Conservation (phyloP, 2,113 vertebrate species). For the Tyrannus savana region DNA sequence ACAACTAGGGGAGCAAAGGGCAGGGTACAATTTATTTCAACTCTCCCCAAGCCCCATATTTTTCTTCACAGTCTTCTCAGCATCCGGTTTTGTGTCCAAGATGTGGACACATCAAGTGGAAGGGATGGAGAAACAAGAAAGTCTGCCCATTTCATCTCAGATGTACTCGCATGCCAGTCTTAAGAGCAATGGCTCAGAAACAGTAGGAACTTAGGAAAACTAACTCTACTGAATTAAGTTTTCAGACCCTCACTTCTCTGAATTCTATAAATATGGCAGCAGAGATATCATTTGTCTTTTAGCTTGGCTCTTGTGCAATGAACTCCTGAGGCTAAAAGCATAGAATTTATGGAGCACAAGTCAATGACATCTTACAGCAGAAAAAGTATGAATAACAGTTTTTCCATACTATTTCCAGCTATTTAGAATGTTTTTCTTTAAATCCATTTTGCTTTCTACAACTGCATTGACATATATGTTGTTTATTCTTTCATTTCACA, state of each 20-base stretch:
- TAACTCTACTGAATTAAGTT: not conserved
- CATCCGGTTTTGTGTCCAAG: not conserved
- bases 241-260: not conserved
- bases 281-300: not conserved
- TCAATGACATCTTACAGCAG: not conserved
- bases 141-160: not conserved
- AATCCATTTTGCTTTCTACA: not conserved
- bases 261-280: not conserved
- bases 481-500: not conserved
- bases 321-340: not conserved
- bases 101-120: not conserved
- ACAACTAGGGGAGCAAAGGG: not conserved
- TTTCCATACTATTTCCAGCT: not conserved
- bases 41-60: not conserved
- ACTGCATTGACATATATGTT: not conserved
- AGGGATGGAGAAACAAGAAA: not conserved
- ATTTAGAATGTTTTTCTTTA: not conserved
- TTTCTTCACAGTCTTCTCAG: not conserved
- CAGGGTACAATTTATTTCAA: not conserved
- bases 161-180: rapidly evolving
- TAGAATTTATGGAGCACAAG: not conserved
- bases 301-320: not conserved
- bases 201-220: not conserved
- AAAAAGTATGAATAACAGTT: not conserved
- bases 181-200: not conserved